Conservation (phyloP, 1,140 invertebrate species). For the Macrostomum lignano region DNA sequence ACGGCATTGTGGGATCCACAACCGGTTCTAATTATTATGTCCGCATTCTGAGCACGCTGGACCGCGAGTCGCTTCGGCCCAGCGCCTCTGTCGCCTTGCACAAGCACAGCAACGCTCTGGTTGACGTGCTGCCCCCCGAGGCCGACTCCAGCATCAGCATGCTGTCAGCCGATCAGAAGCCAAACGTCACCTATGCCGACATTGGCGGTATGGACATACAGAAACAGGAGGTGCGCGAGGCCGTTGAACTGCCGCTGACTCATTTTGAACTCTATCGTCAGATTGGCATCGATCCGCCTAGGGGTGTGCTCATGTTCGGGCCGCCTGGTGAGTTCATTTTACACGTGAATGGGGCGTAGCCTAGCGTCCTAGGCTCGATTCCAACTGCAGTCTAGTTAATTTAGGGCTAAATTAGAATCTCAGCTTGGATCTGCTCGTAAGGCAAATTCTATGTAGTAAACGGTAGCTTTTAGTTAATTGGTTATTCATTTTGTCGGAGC, state of each 20-base stretch:
- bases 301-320: constrained; percentile 90
- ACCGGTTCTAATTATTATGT: constrained; percentile 87
- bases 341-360: too few species aligned
- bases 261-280: constrained; percentile 98
- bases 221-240: constrained; percentile 93
- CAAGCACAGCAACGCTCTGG: constrained; percentile 85
- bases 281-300: constrained; percentile 58
- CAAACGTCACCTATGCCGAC: constrained; percentile 77
- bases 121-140: constrained; percentile 82
- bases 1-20: constrained; percentile 59
- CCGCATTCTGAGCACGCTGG: constrained; percentile 67
- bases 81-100: constrained; percentile 81
- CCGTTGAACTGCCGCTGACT: constrained; percentile 81
- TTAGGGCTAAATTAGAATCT: too few species aligned
- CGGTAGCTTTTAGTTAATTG: too few species aligned
- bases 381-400: too few species aligned
- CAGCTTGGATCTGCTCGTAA: too few species aligned
- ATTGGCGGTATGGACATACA: constrained; percentile 99
- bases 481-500: too few species aligned
- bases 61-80: constrained; percentile 71
- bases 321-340: constrained; percentile 53
- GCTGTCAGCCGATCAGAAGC: constrained; percentile 80
- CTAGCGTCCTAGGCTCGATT: too few species aligned
- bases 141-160: constrained; percentile 89
- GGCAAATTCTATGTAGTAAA: too few species aligned